phyloP scores from a whole-genome alignment of 2,888 invertebrate species.

The Leptarthrus brevirostris region DNA sequence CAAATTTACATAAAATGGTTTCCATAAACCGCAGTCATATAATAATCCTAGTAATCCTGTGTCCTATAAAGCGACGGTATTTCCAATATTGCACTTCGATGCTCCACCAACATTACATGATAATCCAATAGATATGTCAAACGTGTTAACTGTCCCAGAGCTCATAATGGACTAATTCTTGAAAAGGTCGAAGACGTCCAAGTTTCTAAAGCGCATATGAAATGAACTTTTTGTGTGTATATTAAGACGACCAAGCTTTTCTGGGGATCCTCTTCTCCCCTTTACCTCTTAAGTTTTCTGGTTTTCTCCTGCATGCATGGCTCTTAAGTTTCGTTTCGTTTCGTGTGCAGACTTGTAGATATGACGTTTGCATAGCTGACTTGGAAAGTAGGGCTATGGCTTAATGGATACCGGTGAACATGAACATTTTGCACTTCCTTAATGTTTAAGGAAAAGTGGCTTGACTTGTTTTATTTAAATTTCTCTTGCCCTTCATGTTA shows the following conservation, averaged over 20 bases:
- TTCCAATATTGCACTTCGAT: conserved; percentile 17
- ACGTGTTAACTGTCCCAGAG: background rate
- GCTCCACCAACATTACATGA: conserved; percentile 15
- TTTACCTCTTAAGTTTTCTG: conserved; percentile 6
- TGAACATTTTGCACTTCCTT: conserved; percentile 6
- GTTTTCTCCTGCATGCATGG: conserved; percentile 20
- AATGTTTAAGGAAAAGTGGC: background rate
- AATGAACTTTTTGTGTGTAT: conserved; percentile 20
- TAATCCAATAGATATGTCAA: background rate
- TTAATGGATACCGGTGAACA: background rate
- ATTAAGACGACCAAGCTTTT: conserved; percentile 4
- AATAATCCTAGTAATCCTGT: too few relatives aligned
- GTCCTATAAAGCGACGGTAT: too few relatives aligned
- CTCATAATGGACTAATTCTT: conserved; percentile 44
- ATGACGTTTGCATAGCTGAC: background rate
- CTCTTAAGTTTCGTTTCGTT: conserved; percentile 15
- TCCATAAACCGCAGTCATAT: too few relatives aligned
- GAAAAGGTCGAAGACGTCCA: conserved; percentile 30
- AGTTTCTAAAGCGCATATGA: conserved; percentile 8
- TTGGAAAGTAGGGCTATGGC: conserved; percentile 13
- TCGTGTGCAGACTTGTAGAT: background rate
- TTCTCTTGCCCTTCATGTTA: too few relatives aligned
- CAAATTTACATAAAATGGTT: too few relatives aligned
- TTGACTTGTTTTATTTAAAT: background rate
- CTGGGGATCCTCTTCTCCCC: conserved; percentile 19